Evolutionary conservation across 2,888 invertebrate species (phyloP).

Genomic region (Nemotelus nigrinus): DNA sequence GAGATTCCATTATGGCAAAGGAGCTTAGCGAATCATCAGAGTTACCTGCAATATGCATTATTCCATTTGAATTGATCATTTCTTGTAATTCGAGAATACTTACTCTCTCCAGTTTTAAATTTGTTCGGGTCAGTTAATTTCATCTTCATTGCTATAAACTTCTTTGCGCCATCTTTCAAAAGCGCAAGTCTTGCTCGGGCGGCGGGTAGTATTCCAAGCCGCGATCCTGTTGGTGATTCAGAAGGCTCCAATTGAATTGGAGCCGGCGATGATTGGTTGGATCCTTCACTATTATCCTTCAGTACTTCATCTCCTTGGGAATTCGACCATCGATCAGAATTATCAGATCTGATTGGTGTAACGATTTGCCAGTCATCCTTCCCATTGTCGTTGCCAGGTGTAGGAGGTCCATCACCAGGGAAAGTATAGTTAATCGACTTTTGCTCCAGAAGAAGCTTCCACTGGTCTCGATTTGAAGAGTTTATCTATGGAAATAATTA

Average conservation of each 20-base stretch:
- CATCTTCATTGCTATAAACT: slow-evolving; percentile 72
- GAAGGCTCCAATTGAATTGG: slow-evolving; percentile 44
- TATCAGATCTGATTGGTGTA: slow-evolving; percentile 60
- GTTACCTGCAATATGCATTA: slow-evolving; percentile 57
- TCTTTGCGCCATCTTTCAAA: slow-evolving; percentile 76
- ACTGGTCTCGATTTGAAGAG: slow-evolving; percentile 78
- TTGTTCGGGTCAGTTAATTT: slow-evolving; percentile 66
- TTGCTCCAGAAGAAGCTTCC: slow-evolving; percentile 84
- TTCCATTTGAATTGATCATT: background rate
- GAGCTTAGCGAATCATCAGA: slow-evolving; percentile 59
- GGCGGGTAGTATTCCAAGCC: slow-evolving; percentile 60
- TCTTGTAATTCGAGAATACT: background rate
- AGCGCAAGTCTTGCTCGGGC: slow-evolving; percentile 71
- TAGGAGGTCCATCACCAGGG: slow-evolving; percentile 66
- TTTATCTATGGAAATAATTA: slow-evolving; percentile 71
- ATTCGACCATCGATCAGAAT: slow-evolving; percentile 61
- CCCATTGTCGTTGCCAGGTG: slow-evolving; percentile 49
- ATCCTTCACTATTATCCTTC: slow-evolving; percentile 55
- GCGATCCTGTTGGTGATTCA: slow-evolving; percentile 53
- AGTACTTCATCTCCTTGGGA: slow-evolving; percentile 61
- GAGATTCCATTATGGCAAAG: slow-evolving; percentile 63
- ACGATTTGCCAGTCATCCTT: slow-evolving; percentile 63
- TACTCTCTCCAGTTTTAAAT: slow-evolving; percentile 62
- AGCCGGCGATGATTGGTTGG: slow-evolving; percentile 48
- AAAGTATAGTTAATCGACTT: slow-evolving; percentile 78